Conservation (phyloP, 2,113 vertebrate genomes). For the Vulpes vulpes region DNA sequence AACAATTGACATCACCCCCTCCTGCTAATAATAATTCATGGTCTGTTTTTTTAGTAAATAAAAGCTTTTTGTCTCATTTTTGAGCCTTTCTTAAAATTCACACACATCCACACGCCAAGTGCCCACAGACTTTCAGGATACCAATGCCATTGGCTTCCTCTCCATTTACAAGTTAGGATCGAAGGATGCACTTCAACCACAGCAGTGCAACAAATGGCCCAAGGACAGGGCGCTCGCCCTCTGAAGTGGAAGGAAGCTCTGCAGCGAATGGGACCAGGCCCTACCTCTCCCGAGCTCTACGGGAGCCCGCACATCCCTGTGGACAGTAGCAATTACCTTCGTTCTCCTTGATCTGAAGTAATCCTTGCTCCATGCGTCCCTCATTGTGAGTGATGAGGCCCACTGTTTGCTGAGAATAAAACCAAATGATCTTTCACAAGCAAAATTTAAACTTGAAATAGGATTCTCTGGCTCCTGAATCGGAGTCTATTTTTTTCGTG, state of each 20-base stretch:
- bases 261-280: slow-evolving; percentile 79
- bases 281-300: slow-evolving; percentile 81
- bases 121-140: neutral
- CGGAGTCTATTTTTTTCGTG: slow-evolving; percentile 93
- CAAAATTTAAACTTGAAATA: slow-evolving; percentile 99
- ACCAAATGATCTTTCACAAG: slow-evolving; percentile 98
- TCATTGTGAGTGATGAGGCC: slow-evolving; percentile 98
- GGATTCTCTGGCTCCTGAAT: slow-evolving; percentile 96
- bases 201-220: slow-evolving; percentile 39
- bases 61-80: neutral
- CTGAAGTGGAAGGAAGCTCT: slow-evolving; percentile 69
- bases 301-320: slow-evolving; percentile 86
- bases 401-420: slow-evolving; percentile 97
- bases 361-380: slow-evolving; percentile 94
- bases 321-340: slow-evolving; percentile 94
- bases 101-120: neutral
- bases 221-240: slow-evolving; percentile 64
- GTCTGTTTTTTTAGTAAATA: neutral
- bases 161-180: slow-evolving; percentile 40
- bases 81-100: slow-evolving; percentile 29
- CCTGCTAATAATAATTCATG: neutral
- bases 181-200: neutral
- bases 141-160: neutral
- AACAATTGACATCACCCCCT: neutral
- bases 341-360: slow-evolving; percentile 95